Conservation (phyloP, 2,113 vertebrate genomes). For the human (Homo sapiens) region DNA sequence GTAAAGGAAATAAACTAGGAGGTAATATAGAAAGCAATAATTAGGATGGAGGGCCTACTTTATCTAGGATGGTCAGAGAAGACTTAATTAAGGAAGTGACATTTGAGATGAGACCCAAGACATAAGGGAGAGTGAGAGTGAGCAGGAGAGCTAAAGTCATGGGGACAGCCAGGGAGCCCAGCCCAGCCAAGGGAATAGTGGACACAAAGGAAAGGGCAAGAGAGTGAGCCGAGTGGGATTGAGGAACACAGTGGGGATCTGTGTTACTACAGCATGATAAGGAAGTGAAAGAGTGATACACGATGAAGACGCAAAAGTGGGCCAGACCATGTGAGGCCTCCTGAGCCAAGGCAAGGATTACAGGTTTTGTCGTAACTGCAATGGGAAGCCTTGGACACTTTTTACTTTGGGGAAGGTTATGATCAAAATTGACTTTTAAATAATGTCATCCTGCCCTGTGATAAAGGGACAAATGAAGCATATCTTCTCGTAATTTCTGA, state of each 20-base stretch:
- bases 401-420: not conserved
- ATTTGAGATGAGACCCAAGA: not conserved
- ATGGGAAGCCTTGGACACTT: not conserved
- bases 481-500: not conserved
- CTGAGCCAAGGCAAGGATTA: not conserved
- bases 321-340: accelerated
- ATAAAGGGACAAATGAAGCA: not conserved
- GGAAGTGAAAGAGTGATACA: not conserved
- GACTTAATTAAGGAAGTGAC: not conserved
- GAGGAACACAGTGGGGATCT: not conserved
- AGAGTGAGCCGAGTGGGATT: not conserved
- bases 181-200: not conserved
- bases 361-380: not conserved
- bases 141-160: not conserved
- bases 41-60: not conserved
- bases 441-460: not conserved
- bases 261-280: not conserved
- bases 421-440: not conserved
- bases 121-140: no score
- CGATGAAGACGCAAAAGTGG: not conserved
- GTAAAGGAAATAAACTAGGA: not conserved
- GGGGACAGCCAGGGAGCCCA: not conserved
- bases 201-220: not conserved
- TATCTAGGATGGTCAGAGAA: not conserved
- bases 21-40: not conserved